These are phyloP conservation scores for Trilocha varians DNA, from an alignment of 2,888 invertebrate genomes.

Conservation along the genomic window DNA sequence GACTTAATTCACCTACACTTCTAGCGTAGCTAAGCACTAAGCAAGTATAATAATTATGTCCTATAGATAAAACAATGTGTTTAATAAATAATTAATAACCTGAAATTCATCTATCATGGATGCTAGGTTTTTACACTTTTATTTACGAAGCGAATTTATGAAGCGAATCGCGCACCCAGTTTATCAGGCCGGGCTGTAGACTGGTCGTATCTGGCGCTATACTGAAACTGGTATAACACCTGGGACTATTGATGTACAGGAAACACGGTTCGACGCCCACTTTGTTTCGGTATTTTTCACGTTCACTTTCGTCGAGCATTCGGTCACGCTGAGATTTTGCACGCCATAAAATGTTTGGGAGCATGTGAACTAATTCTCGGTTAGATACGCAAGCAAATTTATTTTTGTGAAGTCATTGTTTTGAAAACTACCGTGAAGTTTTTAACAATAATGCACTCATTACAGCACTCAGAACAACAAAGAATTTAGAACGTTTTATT, in stretches of 20 bases:
- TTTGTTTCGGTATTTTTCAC: slow-evolving; percentile 50
- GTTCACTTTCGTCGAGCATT: slow-evolving; percentile 54
- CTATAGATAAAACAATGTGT: too few species aligned
- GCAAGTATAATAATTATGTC: too few species aligned
- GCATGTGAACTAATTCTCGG: neutral
- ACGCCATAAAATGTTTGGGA: neutral
- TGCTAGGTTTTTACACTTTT: too few species aligned
- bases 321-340: slow-evolving; percentile 24
- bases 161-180: neutral
- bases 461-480: too few species aligned
- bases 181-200: neutral
- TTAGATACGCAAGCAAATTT: neutral
- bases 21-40: too few species aligned
- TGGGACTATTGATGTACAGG: slow-evolving; percentile 25
- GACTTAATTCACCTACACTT: too few species aligned
- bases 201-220: neutral
- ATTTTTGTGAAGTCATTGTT: neutral
- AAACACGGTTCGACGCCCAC: slow-evolving; percentile 54
- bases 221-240: neutral
- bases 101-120: neutral
- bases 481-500: too few species aligned
- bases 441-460: too few species aligned
- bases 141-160: too few species aligned
- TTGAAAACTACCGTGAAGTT: neutral
- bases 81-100: too few species aligned